Evolutionary conservation across 2,797 vertebrate genomes (phyloP), one percentile per base, ranked within the genome.

Genomic region (Salarias fasciatus): DNA sequence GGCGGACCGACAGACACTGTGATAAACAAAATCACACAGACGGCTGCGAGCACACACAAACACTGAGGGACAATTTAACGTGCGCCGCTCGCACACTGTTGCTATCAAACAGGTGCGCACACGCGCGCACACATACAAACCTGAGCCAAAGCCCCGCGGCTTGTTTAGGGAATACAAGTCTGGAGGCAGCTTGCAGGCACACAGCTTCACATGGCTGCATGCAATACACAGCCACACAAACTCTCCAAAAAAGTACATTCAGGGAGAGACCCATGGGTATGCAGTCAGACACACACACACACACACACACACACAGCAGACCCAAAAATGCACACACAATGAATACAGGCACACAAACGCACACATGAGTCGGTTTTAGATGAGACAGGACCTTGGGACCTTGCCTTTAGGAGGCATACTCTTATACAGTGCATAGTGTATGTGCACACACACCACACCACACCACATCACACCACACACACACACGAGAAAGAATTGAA

Each of bases 181-280:
- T 84, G 54, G 67, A 85, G 82, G 79, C 84, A 67, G 68, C 78
- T 81, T 62, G 75, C 61, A 84, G 80, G 73, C 86, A 55, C 75
- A 69, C 80, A 86, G 86, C 82, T 82, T 86, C 86, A 85, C 86
- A 84, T 83, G 84, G 75, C 76, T 84, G 85, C 77, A 85, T 85
- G 79, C 71, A 83, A 76, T 50, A 85, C 76, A 83, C 77, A 87
- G 33, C 53, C 77, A 69, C 57, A 81, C 62, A 75, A 63, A 63
- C 70, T 53, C 73, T 62, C 73, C n/a, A n/a, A 67, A 29, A 84
- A 82, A 77, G 72, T 73, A 79, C 72, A 66, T 60, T 74, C 64
- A 69, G 63, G 58, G 52, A 86, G 35, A 82, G 46, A 78, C 86
- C 75, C 78, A 64, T 66, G 81, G 78, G 82, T 68, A 81, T 71